phyloP scores from a whole-genome alignment of 2,797 vertebrate species.

The Pseudochirops cupreus region DNA sequence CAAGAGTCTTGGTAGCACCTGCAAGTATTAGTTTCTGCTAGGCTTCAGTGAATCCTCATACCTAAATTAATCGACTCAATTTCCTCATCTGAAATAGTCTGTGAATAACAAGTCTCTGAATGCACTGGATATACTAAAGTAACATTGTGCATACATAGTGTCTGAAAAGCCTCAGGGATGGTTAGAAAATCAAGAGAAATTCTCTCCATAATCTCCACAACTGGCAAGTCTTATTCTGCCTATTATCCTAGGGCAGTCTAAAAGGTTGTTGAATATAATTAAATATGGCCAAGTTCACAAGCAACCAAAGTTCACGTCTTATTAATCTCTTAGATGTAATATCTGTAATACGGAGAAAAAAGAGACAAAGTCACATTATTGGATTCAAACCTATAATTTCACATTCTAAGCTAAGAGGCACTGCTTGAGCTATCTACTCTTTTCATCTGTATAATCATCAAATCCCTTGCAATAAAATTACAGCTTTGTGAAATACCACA shows the following conservation, averaged over 20 bases:
- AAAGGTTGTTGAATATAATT: slow-evolving; percentile 35
- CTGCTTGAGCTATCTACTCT: slow-evolving; percentile 32
- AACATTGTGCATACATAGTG: background rate
- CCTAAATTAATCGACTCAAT: slow-evolving; percentile 1
- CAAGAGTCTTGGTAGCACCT: background rate
- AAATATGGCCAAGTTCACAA: slow-evolving; percentile 23
- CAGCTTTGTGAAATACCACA: slow-evolving; percentile 68
- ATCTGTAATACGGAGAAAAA: slow-evolving; percentile 48
- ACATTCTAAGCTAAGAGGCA: slow-evolving; percentile 56
- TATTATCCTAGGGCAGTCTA: slow-evolving; percentile 9
- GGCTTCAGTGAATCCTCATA: background rate
- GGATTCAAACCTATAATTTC: slow-evolving; percentile 69
- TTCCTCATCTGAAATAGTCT: slow-evolving; percentile 16
- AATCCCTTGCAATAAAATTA: slow-evolving; percentile 75
- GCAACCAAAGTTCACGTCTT: slow-evolving; percentile 34
- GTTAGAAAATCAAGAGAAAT: slow-evolving; percentile 38
- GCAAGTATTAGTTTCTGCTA: slow-evolving; percentile 25
- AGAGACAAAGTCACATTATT: slow-evolving; percentile 53
- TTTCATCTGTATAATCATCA: slow-evolving; percentile 72
- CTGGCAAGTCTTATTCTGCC: background rate
- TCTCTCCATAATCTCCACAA: slow-evolving; percentile 39
- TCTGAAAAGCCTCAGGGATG: background rate
- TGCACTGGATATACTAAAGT: background rate
- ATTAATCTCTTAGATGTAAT: slow-evolving; percentile 36
- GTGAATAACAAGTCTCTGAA: background rate